Percentiles rank a stretch among this genome's conserved stretches.
These are phyloP conservation scores for Ceyx margarethae DNA, from an alignment of 2,113 vertebrate genomes.

Conservation along the genomic window DNA sequence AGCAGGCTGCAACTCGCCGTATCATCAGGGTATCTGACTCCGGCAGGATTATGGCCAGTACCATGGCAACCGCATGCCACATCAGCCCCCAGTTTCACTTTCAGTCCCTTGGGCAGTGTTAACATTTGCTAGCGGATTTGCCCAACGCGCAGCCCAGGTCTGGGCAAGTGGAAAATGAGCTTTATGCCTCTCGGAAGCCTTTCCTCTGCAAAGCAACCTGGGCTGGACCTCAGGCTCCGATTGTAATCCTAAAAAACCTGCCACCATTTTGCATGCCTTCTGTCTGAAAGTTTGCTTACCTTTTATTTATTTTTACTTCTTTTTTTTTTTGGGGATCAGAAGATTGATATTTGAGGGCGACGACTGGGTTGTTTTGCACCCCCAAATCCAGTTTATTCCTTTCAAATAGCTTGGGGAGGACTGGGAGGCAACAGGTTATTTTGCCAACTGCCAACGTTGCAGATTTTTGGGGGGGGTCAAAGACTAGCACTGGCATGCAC, in stretches of 20 bases:
- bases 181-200: background rate
- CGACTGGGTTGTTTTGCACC: background rate
- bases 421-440: background rate
- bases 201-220: background rate
- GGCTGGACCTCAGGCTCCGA: background rate
- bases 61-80: slow-evolving; percentile 60
- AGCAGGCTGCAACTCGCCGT: slow-evolving; percentile 30
- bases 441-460: background rate
- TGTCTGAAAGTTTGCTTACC: background rate
- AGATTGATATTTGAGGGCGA: background rate
- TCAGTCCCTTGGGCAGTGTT: slow-evolving; percentile 51
- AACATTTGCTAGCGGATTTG: slow-evolving; percentile 55
- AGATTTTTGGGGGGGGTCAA: background rate
- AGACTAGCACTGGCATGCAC: background rate
- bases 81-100: slow-evolving; percentile 53
- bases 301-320: too few species aligned
- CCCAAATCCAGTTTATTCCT: background rate
- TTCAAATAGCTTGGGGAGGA: background rate
- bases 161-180: slow-evolving; percentile 30
- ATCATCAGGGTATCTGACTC: slow-evolving; percentile 45
- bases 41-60: slow-evolving; percentile 28
- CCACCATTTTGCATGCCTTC: background rate
- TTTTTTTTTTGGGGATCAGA: background rate
- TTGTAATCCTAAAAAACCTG: background rate
- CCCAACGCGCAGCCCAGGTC: slow-evolving; percentile 27